phyloP scores from a whole-genome alignment of 2,797 vertebrate genomes.

The Amblyraja radiata region DNA sequence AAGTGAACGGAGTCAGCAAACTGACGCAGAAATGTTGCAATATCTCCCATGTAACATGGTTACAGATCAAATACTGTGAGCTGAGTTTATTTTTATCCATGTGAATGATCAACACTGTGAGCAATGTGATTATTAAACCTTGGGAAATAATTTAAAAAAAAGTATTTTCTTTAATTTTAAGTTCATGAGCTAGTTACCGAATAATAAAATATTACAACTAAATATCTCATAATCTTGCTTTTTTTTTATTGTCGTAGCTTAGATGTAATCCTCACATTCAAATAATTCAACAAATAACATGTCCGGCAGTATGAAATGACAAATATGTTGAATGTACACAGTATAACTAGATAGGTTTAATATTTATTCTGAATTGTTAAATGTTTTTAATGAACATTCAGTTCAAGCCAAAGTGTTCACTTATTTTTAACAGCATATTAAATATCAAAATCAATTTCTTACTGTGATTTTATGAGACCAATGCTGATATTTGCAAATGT shows the following conservation, averaged over 20 bases:
- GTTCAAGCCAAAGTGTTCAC: neutral
- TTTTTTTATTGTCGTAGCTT: neutral
- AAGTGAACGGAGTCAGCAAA: neutral
- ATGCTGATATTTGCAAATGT: neutral
- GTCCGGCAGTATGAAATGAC: neutral
- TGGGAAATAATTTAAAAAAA: too few relatives aligned
- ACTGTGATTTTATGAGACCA: neutral
- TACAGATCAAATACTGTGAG: neutral
- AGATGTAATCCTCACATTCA: neutral
- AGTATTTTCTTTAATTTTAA: too few relatives aligned
- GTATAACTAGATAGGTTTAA: neutral
- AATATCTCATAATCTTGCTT: neutral
- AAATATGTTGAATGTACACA: neutral
- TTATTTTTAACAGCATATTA: neutral
- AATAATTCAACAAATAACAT: neutral
- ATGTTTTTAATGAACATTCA: neutral
- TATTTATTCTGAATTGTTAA: neutral
- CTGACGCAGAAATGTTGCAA: neutral
- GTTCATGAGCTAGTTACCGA: too few relatives aligned
- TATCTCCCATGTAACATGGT: neutral
- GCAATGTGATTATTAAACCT: too few relatives aligned
- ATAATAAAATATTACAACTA: neutral
- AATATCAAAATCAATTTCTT: neutral
- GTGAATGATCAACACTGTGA: neutral
- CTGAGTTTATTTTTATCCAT: neutral